Evolutionary conservation across 2,797 vertebrate species (phyloP).

Genomic region (Danio aesculapii): DNA sequence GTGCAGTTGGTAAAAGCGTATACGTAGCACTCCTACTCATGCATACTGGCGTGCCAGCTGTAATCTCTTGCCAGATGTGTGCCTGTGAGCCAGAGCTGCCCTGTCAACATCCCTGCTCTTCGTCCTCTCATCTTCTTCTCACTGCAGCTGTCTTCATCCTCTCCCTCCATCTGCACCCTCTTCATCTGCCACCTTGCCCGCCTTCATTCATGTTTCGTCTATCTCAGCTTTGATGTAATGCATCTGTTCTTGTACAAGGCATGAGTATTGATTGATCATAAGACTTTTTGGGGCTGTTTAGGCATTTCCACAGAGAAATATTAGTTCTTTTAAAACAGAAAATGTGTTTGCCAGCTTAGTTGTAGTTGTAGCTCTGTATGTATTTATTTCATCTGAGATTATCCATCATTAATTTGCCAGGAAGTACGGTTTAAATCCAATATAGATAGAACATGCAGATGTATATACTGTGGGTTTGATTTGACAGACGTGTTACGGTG

Average conservation of each 20-base stretch:
- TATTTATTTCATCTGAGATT: neutral
- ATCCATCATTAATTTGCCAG: neutral
- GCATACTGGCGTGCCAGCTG: constrained; percentile 41
- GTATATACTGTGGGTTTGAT: too few relatives aligned
- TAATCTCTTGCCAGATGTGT: constrained; percentile 57
- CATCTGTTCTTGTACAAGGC: neutral
- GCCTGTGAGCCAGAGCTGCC: constrained; percentile 35
- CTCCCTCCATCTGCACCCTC: constrained; percentile 19
- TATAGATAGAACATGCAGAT: neutral
- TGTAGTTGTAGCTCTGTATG: neutral
- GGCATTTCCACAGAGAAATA: neutral
- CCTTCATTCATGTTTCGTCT: neutral
- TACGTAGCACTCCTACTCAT: neutral
- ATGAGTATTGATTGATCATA: neutral
- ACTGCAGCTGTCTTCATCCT: constrained; percentile 26
- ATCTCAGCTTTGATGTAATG: constrained; percentile 5
- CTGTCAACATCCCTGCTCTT: constrained; percentile 40
- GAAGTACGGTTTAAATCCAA: neutral
- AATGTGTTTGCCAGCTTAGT: neutral
- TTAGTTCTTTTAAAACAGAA: neutral
- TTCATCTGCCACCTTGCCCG: neutral
- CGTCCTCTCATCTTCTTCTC: constrained; percentile 40
- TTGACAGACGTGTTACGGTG: too few relatives aligned
- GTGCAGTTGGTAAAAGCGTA: neutral
- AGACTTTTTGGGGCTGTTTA: neutral